Conservation (phyloP, 2,888 invertebrate genomes). For the Atrina japonica region DNA sequence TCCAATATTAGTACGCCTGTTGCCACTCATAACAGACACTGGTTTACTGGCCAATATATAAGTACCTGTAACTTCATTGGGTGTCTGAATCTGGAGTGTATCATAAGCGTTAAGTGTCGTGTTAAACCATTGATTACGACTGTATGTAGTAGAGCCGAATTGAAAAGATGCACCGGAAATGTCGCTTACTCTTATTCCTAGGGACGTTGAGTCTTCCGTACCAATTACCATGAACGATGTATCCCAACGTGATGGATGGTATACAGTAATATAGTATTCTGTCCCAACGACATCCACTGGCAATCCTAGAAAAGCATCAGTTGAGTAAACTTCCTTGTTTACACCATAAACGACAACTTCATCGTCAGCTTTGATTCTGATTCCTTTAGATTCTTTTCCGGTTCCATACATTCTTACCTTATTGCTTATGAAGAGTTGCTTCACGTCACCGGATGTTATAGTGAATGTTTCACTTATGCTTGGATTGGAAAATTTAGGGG, state of each 20-base stretch:
- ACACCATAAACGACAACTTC: conserved; percentile 59
- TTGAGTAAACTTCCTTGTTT: conserved; percentile 55
- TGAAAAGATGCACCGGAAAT: conserved; percentile 33
- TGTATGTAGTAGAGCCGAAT: conserved; percentile 42
- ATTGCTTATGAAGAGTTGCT: conserved; percentile 45
- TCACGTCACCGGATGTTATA: conserved; percentile 51
- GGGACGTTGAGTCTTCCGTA: conserved; percentile 47
- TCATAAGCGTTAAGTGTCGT: conserved; percentile 47
- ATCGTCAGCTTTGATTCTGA: conserved; percentile 47
- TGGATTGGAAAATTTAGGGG: conserved; percentile 51
- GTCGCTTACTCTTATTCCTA: conserved; percentile 35
- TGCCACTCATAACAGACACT: conserved; percentile 67
- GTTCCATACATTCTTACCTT: conserved; percentile 49
- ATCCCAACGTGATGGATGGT: conserved; percentile 44
- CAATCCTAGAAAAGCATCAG: conserved; percentile 56
- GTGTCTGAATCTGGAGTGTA: conserved; percentile 50
- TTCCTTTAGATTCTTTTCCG: conserved; percentile 46
- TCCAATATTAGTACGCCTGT: conserved; percentile 56
- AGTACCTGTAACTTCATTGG: conserved; percentile 68
- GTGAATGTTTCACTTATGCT: conserved; percentile 50
- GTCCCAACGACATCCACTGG: conserved; percentile 57
- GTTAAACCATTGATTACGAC: conserved; percentile 31
- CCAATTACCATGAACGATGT: conserved; percentile 53
- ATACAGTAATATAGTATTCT: conserved; percentile 52
- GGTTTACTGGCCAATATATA: conserved; percentile 58